Percentiles rank a stretch among this genome's conserved stretches.
phyloP scores from a whole-genome alignment of 2,797 vertebrate genomes.

The Pterois miles region DNA sequence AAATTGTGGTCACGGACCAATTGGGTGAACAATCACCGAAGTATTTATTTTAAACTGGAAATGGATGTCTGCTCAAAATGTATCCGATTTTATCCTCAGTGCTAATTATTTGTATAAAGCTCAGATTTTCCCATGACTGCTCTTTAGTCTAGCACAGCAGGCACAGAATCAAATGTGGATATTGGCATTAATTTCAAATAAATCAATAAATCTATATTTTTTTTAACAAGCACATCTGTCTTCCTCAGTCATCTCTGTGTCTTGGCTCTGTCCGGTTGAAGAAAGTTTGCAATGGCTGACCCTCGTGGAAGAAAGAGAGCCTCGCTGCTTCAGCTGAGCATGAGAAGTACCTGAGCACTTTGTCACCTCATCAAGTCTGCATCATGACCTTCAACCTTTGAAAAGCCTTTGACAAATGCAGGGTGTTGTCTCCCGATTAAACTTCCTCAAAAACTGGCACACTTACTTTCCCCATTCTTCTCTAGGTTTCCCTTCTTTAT shows the following conservation, averaged over 20 bases:
- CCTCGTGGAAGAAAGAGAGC: slow-evolving; percentile 21
- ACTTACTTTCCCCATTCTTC: slow-evolving; percentile 69
- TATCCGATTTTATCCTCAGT: slow-evolving; percentile 54
- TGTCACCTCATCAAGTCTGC: slow-evolving; percentile 62
- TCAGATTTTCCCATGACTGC: slow-evolving; percentile 54
- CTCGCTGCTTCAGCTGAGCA: slow-evolving; percentile 30
- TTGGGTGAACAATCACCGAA: slow-evolving; percentile 64
- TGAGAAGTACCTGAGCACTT: slow-evolving; percentile 49
- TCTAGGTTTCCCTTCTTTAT: slow-evolving; percentile 61
- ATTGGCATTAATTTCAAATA: slow-evolving; percentile 48
- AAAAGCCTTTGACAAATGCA: slow-evolving; percentile 53
- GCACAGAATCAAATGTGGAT: slow-evolving; percentile 40
- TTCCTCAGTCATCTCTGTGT: slow-evolving; percentile 32
- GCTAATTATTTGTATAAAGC: slow-evolving; percentile 60
- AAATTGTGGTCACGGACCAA: slow-evolving; percentile 72
- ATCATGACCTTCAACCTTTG: slow-evolving; percentile 58
- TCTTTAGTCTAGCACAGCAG: slow-evolving; percentile 6
- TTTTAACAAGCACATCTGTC: slow-evolving; percentile 48
- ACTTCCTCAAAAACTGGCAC: slow-evolving; percentile 59
- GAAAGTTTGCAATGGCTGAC: slow-evolving; percentile 37
- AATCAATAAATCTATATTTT: slow-evolving; percentile 32
- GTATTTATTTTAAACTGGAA: slow-evolving; percentile 53
- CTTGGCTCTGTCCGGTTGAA: slow-evolving; percentile 6
- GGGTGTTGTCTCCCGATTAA: slow-evolving; percentile 70
- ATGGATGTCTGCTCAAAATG: slow-evolving; percentile 58